A percentile compares a stretch with the other conserved stretches of the same genome.
Conservation (phyloP, 1,140 invertebrate genomes). For the Mycetomoellerius zeteki region DNA sequence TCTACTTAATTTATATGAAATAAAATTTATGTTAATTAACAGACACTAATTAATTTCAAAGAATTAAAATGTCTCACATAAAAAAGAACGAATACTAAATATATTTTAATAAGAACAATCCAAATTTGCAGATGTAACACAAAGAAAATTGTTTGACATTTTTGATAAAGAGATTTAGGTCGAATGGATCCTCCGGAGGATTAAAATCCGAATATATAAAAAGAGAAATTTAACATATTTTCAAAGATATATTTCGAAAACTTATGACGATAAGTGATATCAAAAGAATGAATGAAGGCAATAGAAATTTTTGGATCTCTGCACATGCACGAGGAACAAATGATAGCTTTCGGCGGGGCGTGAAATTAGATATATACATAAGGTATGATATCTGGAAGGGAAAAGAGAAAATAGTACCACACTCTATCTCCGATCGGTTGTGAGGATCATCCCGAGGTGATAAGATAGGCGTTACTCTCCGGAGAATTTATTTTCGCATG, state of each 20-base stretch:
- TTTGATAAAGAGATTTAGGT: too few species aligned
- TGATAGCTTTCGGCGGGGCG: constrained; percentile 36
- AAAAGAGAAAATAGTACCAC: background rate
- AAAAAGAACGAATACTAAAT: too few species aligned
- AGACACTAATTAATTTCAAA: too few species aligned
- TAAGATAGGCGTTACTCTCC: constrained; percentile 43
- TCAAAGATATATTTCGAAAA: background rate
- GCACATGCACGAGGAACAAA: constrained; percentile 18
- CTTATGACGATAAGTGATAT: background rate
- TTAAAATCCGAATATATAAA: background rate
- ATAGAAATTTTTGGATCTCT: constrained; percentile 14
- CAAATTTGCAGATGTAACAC: too few species aligned
- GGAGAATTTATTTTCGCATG: constrained; percentile 52
- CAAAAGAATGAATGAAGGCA: background rate
- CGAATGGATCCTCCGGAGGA: too few species aligned
- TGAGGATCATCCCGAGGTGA: constrained; percentile 39
- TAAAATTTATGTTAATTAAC: too few species aligned
- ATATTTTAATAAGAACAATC: too few species aligned
- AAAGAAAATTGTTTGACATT: too few species aligned
- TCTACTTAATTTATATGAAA: too few species aligned
- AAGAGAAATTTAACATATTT: background rate
- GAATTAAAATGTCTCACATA: too few species aligned
- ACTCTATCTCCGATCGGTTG: constrained; percentile 27
- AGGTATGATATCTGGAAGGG: constrained; percentile 19
- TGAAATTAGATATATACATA: constrained; percentile 53